Conservation (phyloP, 2,113 vertebrate genomes). For the Danionella cerebrum region DNA sequence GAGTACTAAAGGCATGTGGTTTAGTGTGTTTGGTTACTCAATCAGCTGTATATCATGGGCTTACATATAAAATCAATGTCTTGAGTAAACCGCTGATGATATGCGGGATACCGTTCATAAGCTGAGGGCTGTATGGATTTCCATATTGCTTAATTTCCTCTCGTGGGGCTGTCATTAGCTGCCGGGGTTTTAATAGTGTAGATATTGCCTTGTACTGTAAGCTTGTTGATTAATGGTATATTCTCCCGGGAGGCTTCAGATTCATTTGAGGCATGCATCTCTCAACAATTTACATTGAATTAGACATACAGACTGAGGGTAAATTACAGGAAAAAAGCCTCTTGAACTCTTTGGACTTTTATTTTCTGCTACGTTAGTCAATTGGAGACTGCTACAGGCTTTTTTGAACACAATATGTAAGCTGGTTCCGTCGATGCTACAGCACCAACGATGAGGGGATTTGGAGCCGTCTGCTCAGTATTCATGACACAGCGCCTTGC, state of each 20-base stretch:
- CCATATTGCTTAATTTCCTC: conserved; percentile 36
- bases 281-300: conserved; percentile 34
- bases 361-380: background rate
- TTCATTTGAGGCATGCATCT: conserved; percentile 29
- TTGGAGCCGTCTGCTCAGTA: conserved; percentile 21
- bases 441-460: background rate
- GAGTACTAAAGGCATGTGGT: conserved; percentile 18
- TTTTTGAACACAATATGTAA: background rate
- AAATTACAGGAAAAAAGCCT: background rate
- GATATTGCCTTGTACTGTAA: conserved; percentile 32
- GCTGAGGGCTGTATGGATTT: conserved; percentile 28
- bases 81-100: conserved; percentile 21
- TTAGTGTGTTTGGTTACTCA: conserved; percentile 9
- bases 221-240: conserved; percentile 37
- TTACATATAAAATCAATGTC: conserved; percentile 11
- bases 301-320: conserved; percentile 19
- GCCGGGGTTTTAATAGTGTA: conserved; percentile 8
- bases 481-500: conserved; percentile 26
- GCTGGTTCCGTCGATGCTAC: background rate
- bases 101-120: conserved; percentile 15
- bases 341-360: background rate
- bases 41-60: background rate
- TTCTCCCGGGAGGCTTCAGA: conserved; percentile 19
- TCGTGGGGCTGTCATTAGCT: conserved; percentile 13
- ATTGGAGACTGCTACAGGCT: background rate